A percentile compares a stretch with the other conserved stretches of the same genome.
Evolutionary conservation across 2,888 invertebrate genomes (phyloP).

Genomic region (Eudemis profundana): DNA sequence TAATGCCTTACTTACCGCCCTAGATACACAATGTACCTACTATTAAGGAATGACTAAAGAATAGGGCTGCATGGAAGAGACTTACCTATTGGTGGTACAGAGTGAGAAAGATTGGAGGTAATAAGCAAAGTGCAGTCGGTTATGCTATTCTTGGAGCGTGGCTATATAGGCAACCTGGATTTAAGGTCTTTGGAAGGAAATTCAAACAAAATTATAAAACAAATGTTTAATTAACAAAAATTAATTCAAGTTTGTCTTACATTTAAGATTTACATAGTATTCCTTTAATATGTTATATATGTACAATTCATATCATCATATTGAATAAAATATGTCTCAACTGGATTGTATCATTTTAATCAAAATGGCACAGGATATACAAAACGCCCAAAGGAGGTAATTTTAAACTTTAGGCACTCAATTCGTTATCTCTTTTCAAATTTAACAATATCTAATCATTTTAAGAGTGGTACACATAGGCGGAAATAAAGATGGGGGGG

Average conservation of each 20-base stretch:
- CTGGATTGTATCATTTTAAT: slow-evolving; percentile 19
- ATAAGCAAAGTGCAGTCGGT: too few species aligned
- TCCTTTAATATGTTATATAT: slow-evolving; percentile 62
- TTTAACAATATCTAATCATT: slow-evolving; percentile 17
- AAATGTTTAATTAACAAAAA: slow-evolving; percentile 74
- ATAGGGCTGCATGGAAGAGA: too few species aligned
- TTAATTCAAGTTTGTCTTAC: slow-evolving; percentile 79
- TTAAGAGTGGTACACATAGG: slow-evolving; percentile 1
- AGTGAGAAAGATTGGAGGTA: too few species aligned
- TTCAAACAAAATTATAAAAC: slow-evolving; percentile 52
- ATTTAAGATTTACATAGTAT: slow-evolving; percentile 64
- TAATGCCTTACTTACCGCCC: too few species aligned
- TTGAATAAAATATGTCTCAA: slow-evolving; percentile 36
- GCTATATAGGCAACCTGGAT: too few species aligned
- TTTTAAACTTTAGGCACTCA: slow-evolving; percentile 28
- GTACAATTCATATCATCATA: slow-evolving; percentile 55
- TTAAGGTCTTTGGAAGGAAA: neutral
- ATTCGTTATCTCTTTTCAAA: slow-evolving; percentile 19
- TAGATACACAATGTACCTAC: too few species aligned
- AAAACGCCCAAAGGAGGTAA: slow-evolving; percentile 9
- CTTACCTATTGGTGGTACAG: too few species aligned
- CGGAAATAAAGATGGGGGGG: slow-evolving; percentile 16
- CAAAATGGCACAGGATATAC: slow-evolving; percentile 37
- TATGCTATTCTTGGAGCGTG: too few species aligned
- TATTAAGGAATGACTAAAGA: too few species aligned